Conservation (phyloP, 2,113 vertebrate species). For the Saccopteryx leptura region DNA sequence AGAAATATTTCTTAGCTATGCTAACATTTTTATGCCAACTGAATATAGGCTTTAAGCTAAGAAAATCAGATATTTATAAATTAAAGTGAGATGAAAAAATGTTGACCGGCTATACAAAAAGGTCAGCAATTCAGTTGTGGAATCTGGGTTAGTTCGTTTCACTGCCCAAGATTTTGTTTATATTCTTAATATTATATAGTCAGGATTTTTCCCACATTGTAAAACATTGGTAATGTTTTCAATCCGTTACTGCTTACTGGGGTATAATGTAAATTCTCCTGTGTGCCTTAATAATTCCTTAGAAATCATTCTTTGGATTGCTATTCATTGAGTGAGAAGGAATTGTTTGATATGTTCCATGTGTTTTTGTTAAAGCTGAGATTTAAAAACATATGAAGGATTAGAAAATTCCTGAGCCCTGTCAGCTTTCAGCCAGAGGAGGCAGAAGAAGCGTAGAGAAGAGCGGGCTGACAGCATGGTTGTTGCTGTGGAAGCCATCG, state of each 20-base stretch:
- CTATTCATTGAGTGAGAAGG: not conserved
- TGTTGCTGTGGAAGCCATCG: not conserved
- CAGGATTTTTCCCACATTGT: slow-evolving; percentile 3
- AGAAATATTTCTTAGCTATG: slow-evolving; percentile 43
- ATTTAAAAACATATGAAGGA: not conserved
- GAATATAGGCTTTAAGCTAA: slow-evolving; percentile 44
- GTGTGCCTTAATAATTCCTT: slow-evolving; percentile 41
- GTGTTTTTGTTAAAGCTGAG: slow-evolving; percentile 54
- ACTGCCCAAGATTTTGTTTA: not conserved
- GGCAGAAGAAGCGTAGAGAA: not conserved
- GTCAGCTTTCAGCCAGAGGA: not conserved
- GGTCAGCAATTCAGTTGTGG: not conserved
- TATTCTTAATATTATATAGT: not conserved
- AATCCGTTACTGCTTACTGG: slow-evolving; percentile 11
- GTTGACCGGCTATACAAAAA: slow-evolving; percentile 17
- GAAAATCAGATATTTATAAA: slow-evolving; percentile 57
- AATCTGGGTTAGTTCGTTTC: slow-evolving; percentile 30
- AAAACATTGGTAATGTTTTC: slow-evolving; percentile 21
- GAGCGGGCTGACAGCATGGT: not conserved
- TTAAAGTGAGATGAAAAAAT: slow-evolving; percentile 45
- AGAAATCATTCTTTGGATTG: slow-evolving; percentile 53
- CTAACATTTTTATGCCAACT: slow-evolving; percentile 48
- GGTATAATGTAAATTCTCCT: slow-evolving; percentile 37
- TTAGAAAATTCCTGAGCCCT: not conserved
- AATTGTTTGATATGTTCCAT: not conserved